Conservation (phyloP, 2,113 vertebrate genomes). For the Podarcis muralis region DNA sequence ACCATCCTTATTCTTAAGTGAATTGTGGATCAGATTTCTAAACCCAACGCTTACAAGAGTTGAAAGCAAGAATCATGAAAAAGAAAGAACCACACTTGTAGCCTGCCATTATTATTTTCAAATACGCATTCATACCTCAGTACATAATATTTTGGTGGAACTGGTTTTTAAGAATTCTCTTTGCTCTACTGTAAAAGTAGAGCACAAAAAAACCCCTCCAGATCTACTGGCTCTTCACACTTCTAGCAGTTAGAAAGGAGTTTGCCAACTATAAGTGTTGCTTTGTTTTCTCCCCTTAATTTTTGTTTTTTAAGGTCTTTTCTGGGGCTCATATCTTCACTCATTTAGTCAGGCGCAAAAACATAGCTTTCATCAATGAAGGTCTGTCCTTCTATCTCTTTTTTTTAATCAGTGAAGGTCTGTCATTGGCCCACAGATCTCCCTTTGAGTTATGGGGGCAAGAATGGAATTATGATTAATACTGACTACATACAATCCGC, state of each 20-base stretch:
- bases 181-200: slow-evolving; percentile 19
- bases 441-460: not conserved
- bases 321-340: slow-evolving; percentile 35
- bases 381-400: not conserved
- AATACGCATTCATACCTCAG: slow-evolving; percentile 34
- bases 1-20: slow-evolving; percentile 20
- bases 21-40: slow-evolving; percentile 15
- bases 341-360: slow-evolving; percentile 9
- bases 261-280: slow-evolving; percentile 59
- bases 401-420: not conserved
- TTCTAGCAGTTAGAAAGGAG: slow-evolving; percentile 53
- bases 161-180: slow-evolving; percentile 25
- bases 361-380: not conserved
- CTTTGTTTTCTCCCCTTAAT: slow-evolving; percentile 32
- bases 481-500: too few relatives aligned
- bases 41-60: slow-evolving; percentile 11
- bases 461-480: not conserved
- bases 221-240: slow-evolving; percentile 16
- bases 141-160: slow-evolving; percentile 30
- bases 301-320: not conserved
- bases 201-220: too few relatives aligned
- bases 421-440: not conserved
- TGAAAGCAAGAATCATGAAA: slow-evolving; percentile 26
- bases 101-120: not conserved
- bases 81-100: slow-evolving; percentile 40